phyloP scores from a whole-genome alignment of 2,797 vertebrate species.

The Lophius americanus region DNA sequence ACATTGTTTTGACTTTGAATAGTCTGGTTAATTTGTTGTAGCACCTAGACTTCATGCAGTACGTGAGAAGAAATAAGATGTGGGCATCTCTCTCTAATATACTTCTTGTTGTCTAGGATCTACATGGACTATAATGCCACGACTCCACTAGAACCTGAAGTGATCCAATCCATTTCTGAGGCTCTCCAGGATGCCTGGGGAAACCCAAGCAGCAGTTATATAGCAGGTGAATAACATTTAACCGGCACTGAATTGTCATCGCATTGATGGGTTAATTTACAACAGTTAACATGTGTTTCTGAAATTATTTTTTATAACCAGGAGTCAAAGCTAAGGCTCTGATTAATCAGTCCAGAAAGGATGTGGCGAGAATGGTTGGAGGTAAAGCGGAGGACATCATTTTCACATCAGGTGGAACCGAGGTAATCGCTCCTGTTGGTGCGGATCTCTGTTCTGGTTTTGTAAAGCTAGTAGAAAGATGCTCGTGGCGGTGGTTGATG shows the following conservation, averaged over 20 bases:
- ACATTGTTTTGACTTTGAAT: no score
- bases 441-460: no score
- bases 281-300: no score
- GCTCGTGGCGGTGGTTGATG: neutral
- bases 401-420: constrained; percentile 96
- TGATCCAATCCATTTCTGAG: constrained; percentile 79
- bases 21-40: neutral
- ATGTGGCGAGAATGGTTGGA: constrained; percentile 88
- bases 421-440: constrained; percentile 77
- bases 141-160: constrained; percentile 88
- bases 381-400: constrained; percentile 87
- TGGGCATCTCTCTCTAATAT: neutral
- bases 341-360: constrained; percentile 84
- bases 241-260: neutral
- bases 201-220: constrained; percentile 93
- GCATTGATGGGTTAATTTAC: neutral
- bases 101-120: constrained; percentile 65
- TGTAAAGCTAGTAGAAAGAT: neutral
- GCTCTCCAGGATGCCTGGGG: constrained; percentile 92
- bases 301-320: constrained; percentile 46
- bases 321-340: constrained; percentile 88
- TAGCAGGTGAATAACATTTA: constrained; percentile 79
- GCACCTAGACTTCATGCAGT: rapidly evolving
- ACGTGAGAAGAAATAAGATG: neutral
- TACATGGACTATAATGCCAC: constrained; percentile 97